Evolutionary conservation across 2,113 vertebrate genomes (phyloP).

Genomic region (Cebidichthys violaceus): DNA sequence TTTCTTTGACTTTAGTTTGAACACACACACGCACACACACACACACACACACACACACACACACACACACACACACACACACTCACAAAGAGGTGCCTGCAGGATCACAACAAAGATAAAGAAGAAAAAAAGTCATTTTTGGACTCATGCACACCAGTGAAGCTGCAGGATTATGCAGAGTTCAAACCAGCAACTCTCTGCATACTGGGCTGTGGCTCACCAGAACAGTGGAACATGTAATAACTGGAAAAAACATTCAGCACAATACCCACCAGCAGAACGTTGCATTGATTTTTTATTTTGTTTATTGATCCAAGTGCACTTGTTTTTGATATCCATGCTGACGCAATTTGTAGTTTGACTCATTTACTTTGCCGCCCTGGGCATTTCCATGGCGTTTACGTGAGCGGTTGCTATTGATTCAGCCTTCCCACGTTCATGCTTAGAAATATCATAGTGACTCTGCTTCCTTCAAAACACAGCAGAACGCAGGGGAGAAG

Average conservation of each 20-base stretch:
- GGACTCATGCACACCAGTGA: neutral
- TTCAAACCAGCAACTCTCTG: constrained; percentile 14
- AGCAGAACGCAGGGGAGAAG: constrained; percentile 36
- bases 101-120: neutral
- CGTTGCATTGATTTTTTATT: constrained; percentile 10
- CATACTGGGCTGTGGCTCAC: too few relatives aligned
- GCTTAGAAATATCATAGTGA: constrained; percentile 40
- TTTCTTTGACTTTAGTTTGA: neutral
- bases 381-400: neutral
- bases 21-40: neutral
- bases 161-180: constrained; percentile 1
- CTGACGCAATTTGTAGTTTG: constrained; percentile 32
- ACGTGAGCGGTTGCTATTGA: constrained; percentile 38
- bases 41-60: neutral
- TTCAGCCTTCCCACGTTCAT: constrained; percentile 44
- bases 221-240: neutral
- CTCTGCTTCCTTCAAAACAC: constrained; percentile 16
- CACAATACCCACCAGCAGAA: neutral
- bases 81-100: neutral
- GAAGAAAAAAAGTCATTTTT: neutral
- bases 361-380: constrained; percentile 30
- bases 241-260: neutral
- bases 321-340: constrained; percentile 18
- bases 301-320: constrained; percentile 11
- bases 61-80: constrained; percentile 6